Base-by-base conservation (phyloP, 2,797 vertebrate genomes). In the Betta splendens region DNA sequence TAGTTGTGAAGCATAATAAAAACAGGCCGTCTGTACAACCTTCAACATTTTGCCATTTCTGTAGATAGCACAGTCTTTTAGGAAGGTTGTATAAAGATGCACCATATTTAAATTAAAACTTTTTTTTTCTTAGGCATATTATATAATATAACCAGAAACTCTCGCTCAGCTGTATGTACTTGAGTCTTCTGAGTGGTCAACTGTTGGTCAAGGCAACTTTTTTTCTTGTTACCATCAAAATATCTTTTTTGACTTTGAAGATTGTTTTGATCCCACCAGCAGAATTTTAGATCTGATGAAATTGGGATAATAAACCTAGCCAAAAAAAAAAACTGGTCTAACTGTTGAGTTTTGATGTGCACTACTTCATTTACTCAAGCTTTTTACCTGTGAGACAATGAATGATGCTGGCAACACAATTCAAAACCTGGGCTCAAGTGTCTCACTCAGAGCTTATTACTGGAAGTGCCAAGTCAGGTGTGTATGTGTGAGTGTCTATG, bases 231-330 rank as follows among this genome's bases (percentile, higher is more conserved):
- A 46, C 50, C 69, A 72, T 80, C 75, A 82, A 63, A 80, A 73
- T 55, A 73, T 29, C 43, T 52, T 55, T 35, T 50, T 21, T 43
- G 9, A 61, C 76, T 77, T 85, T 72, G 84, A 84, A 81, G 69
- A 52, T 62, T 7, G 52, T 69, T 84, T 81, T 83, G 74, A 84
- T 79, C 57, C 64, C 0, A 0, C 72, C 55, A 67, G 61, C 37
- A 52, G 28, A 58, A 58, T 75, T 75, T 61, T 66, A n/a, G 63
- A 70, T 60, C 69, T 62, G 68, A 83, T 73, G 74, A 77, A 81
- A 71, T 47, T 36, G 32, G 36, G n/a, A 62, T 76, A 71, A 72
- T 70, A 55, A 60, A 75, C 46, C 9, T 25, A 36, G 32, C 65
- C 54, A 53, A 69, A 72, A 33, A 36, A 72, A 31, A 33, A 37